Conservation (phyloP, 2,888 invertebrate species). For the Mimumesa dahlbomi region DNA sequence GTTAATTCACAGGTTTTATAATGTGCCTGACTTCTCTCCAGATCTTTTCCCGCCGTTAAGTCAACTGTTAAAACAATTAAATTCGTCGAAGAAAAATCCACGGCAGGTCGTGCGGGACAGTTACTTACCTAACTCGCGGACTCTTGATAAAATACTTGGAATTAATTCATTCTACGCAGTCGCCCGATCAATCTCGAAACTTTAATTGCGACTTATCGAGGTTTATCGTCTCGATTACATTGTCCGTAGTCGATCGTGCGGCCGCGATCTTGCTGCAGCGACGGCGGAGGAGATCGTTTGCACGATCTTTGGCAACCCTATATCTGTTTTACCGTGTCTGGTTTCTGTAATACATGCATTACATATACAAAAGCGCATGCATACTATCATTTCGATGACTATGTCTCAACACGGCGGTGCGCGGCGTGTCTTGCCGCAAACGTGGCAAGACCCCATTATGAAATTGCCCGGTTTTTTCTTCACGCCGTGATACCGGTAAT, state of each 20-base stretch:
- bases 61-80: too few species aligned
- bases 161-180: slow-evolving; percentile 47
- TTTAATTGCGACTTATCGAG: slow-evolving; percentile 58
- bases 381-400: slow-evolving; percentile 19
- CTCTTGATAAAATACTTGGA: too few species aligned
- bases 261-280: slow-evolving; percentile 29
- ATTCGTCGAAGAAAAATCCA: too few species aligned
- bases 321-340: slow-evolving; percentile 38
- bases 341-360: slow-evolving; percentile 44
- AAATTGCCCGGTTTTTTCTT: neutral
- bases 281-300: slow-evolving; percentile 28
- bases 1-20: slow-evolving; percentile 33
- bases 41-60: too few species aligned
- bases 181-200: slow-evolving; percentile 43
- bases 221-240: slow-evolving; percentile 57
- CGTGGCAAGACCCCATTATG: slow-evolving; percentile 2
- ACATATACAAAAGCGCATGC: slow-evolving; percentile 20
- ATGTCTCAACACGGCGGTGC: neutral
- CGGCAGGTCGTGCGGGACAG: too few species aligned
- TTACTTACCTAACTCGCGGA: too few species aligned
- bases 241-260: slow-evolving; percentile 50
- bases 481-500: neutral
- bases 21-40: too few species aligned
- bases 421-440: slow-evolving; percentile 5
- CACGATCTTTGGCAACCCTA: slow-evolving; percentile 43